Base-by-base conservation (phyloP, 2,797 vertebrate species). In the Malurus splendens region DNA sequence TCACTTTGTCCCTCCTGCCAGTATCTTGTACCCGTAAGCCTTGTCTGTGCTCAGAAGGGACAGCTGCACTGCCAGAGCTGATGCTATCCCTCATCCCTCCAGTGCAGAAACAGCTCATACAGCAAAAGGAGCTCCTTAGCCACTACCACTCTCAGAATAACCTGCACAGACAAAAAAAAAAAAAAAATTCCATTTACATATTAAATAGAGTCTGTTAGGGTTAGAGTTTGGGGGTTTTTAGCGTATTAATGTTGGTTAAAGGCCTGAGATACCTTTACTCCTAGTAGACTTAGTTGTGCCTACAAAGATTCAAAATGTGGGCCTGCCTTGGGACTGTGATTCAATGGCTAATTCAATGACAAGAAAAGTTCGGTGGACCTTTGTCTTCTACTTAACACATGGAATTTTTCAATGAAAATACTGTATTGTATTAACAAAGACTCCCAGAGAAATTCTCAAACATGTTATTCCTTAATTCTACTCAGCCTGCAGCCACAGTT, bases 201-300 rank as follows among this genome's bases (percentile, higher is more conserved):
- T 70, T 88, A 70, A 90, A 82, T 64, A 7, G n/a, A 73, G 32
- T 50, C 19, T 59, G 7, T n/a, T 67, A 41, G 10, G 19, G 8
- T 25, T 36, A 5, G 23, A 2, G 0, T 4, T 41, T 64, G 14
- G 3, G 19, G 8, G 0, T 1, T 4, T 14, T 39, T 32, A 33
- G 6, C 24, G 16, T 44, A 60, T 44, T 82, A 77, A 18, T 41
- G 3, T 80, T 66, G 16, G 16, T 47, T 87, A 80, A 87, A 80
- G 16, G 36, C 2, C 1, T 62, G 39, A 85, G 38, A 66, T 84
- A 71, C 45, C 38, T 64, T 38, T 76, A 3, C 4, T 81, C 5
- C 12, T 56, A 45, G 57, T 23, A 82, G 17, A 56, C 27, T 56
- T 62, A 32, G 16, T 27, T 71, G 39, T 39, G 11, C 20, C 32